Evolutionary conservation across 37 sponge, comb jelly and placozoan species (phyloP).

Genomic region (Halichondria panicea): DNA sequence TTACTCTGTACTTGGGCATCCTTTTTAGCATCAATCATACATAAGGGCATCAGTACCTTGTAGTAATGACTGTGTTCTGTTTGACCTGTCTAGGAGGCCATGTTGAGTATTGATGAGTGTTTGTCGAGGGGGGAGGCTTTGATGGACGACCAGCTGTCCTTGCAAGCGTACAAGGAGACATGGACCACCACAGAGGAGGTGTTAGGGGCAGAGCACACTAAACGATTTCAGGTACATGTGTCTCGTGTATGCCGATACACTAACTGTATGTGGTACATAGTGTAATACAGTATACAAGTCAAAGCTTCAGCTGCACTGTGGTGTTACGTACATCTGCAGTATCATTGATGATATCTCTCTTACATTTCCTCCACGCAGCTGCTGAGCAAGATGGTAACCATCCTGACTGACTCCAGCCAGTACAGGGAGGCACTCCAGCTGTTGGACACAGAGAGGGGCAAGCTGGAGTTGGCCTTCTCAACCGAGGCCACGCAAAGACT

Average conservation of each 20-base stretch:
- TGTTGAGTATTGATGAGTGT: not conserved
- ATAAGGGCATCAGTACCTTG: not conserved
- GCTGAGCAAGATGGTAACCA: not conserved
- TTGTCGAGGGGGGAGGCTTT: not conserved
- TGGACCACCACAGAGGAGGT: slow-evolving; percentile 10
- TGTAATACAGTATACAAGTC: not conserved
- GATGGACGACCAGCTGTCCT: not conserved
- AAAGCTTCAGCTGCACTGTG: not conserved
- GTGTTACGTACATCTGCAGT: not conserved
- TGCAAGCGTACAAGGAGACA: not conserved
- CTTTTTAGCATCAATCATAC: not conserved
- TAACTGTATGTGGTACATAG: not conserved
- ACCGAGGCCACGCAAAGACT: slow-evolving; percentile 41
- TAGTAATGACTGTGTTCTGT: slow-evolving; percentile 8
- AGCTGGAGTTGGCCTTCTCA: slow-evolving; percentile 11
- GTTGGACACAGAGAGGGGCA: not conserved
- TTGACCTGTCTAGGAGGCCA: slow-evolving; percentile 17
- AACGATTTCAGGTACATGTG: slow-evolving; percentile 44
- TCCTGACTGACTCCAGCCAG: not conserved
- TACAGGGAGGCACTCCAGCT: slow-evolving; percentile 15
- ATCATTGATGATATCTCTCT: not conserved
- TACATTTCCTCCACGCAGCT: slow-evolving; percentile 3
- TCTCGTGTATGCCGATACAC: no score
- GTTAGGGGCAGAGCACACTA: slow-evolving; percentile 17
- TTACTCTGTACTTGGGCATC: no score